Conservation (phyloP, 2,888 invertebrate genomes). For the Eupelmus urozonus region DNA sequence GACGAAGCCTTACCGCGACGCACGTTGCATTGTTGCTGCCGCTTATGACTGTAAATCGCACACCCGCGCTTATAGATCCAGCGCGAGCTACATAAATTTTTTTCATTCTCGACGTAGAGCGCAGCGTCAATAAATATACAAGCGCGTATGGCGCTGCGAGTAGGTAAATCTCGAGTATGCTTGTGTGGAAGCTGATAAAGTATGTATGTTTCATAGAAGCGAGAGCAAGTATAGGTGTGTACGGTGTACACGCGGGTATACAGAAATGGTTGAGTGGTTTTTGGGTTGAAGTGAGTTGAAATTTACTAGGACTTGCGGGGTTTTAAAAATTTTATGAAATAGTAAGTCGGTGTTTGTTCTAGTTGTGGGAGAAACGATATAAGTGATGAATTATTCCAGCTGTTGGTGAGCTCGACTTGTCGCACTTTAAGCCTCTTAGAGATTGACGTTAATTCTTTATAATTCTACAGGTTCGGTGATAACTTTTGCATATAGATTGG, state of each 20-base stretch:
- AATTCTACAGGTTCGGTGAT: too few species aligned
- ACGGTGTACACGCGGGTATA: not conserved
- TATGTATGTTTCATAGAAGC: not conserved
- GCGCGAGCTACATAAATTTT: not conserved
- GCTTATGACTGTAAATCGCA: constrained; percentile 12
- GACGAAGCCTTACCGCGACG: constrained; percentile 13
- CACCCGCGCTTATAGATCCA: not conserved
- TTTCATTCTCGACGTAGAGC: not conserved
- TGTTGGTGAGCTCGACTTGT: too few species aligned
- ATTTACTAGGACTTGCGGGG: too few species aligned
- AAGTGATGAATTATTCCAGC: too few species aligned
- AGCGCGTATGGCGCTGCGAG: not conserved
- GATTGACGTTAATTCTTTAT: too few species aligned
- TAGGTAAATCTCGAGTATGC: not conserved
- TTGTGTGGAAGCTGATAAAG: not conserved
- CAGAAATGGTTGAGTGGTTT: not conserved
- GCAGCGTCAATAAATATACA: not conserved
- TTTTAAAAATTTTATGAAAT: too few species aligned
- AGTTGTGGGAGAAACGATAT: too few species aligned
- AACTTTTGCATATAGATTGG: too few species aligned
- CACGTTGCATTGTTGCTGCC: not conserved
- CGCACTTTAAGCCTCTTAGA: too few species aligned
- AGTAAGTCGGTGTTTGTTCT: too few species aligned
- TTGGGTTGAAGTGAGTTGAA: too few species aligned
- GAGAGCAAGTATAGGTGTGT: not conserved